Evolutionary conservation across 2,888 invertebrate species (phyloP).

Genomic region (Boloria euphrosyne): DNA sequence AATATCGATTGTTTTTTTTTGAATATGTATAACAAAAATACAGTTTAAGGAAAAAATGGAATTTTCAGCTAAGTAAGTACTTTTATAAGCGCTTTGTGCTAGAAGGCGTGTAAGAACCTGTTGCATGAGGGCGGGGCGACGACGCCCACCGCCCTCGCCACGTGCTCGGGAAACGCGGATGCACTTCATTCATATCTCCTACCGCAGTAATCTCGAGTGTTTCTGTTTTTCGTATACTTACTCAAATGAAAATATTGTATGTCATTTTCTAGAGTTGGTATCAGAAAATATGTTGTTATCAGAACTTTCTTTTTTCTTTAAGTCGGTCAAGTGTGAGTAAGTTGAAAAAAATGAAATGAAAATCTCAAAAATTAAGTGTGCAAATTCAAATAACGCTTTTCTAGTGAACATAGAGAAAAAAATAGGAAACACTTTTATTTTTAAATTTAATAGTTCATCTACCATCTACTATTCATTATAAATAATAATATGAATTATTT

Average conservation of each 20-base stretch:
- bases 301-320: too few relatives aligned
- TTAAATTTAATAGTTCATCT: too few relatives aligned
- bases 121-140: slow-evolving; percentile 71
- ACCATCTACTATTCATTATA: too few relatives aligned
- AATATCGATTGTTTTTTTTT: too few relatives aligned
- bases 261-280: neutral
- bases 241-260: neutral
- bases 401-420: too few relatives aligned
- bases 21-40: neutral
- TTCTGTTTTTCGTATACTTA: neutral
- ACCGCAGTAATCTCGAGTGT: neutral
- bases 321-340: too few relatives aligned
- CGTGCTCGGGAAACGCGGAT: slow-evolving; percentile 31
- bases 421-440: too few relatives aligned
- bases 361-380: too few relatives aligned
- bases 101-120: slow-evolving; percentile 56
- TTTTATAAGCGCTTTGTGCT: slow-evolving; percentile 24
- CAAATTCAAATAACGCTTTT: too few relatives aligned
- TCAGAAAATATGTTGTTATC: too few relatives aligned
- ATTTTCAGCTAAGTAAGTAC: slow-evolving; percentile 15
- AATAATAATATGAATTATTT: too few relatives aligned
- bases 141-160: slow-evolving; percentile 69
- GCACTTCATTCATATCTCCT: slow-evolving; percentile 34
- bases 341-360: too few relatives aligned
- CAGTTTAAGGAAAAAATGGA: neutral